Percentiles rank a stretch among this genome's conserved stretches.
Evolutionary conservation across 1,140 invertebrate genomes (phyloP).

Genomic region (Drosophila lowei): DNA sequence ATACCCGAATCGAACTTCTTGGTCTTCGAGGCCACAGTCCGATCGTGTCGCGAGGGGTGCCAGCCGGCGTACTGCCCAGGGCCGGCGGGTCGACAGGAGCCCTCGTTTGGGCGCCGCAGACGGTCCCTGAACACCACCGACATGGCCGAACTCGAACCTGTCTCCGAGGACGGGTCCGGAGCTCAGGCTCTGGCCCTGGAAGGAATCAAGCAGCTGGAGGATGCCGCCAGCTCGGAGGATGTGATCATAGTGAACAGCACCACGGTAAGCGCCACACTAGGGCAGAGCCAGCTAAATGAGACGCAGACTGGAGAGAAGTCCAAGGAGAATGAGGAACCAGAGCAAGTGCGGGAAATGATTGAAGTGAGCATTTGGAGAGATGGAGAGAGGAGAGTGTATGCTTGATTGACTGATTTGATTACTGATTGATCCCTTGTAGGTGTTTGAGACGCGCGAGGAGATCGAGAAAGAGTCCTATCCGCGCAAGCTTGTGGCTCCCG

Average conservation of each 20-base stretch:
- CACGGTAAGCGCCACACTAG: slow-evolving; percentile 68
- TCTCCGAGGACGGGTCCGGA: neutral
- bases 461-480: slow-evolving; percentile 86
- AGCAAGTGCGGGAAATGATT: slow-evolving; percentile 93
- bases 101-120: slow-evolving; percentile 90
- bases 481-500: slow-evolving; percentile 84
- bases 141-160: slow-evolving; percentile 14
- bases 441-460: slow-evolving; percentile 89
- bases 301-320: slow-evolving; percentile 56
- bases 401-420: too few relatives aligned
- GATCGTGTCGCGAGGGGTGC: slow-evolving; percentile 94
- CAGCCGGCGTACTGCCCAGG: slow-evolving; percentile 93
- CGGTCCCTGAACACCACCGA: slow-evolving; percentile 85
- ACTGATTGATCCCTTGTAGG: slow-evolving; percentile 83
- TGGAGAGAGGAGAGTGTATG: too few relatives aligned
- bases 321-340: slow-evolving; percentile 84
- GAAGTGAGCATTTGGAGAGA: slow-evolving; percentile 84
- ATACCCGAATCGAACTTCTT: slow-evolving; percentile 97
- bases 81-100: slow-evolving; percentile 89
- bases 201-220: slow-evolving; percentile 39
- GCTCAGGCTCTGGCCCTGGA: slow-evolving; percentile 51
- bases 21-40: slow-evolving; percentile 95
- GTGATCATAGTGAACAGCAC: slow-evolving; percentile 70
- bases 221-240: slow-evolving; percentile 43
- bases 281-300: slow-evolving; percentile 54